phyloP scores from a whole-genome alignment of 2,888 invertebrate genomes.

The Baronia brevicornis region DNA sequence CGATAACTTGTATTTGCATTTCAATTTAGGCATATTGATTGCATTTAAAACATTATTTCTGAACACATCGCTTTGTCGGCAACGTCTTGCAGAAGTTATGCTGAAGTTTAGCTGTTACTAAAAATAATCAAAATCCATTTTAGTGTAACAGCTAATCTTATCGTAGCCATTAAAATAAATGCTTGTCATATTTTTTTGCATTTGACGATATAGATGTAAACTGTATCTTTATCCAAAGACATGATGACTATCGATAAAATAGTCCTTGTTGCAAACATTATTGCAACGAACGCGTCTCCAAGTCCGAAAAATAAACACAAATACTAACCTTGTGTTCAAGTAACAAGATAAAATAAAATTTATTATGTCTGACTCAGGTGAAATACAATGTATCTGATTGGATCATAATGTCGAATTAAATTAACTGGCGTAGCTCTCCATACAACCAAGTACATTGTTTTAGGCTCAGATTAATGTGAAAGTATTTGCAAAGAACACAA shows the following conservation, averaged over 20 bases:
- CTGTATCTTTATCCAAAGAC: constrained; percentile 6
- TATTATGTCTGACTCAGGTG: no score
- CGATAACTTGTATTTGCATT: constrained; percentile 70
- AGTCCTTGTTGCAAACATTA: no score
- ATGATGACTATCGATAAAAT: no score
- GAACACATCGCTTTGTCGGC: constrained; percentile 69
- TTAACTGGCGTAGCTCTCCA: no score
- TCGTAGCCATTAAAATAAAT: constrained; percentile 38
- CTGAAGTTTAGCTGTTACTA: constrained; percentile 57
- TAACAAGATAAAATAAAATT: no score
- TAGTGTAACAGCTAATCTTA: constrained; percentile 53
- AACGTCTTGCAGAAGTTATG: constrained; percentile 39
- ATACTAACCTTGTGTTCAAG: not conserved
- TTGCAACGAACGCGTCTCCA: not conserved
- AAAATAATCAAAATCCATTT: constrained; percentile 17
- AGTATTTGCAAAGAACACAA: constrained; percentile 41
- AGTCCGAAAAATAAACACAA: not conserved
- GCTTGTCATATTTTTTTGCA: constrained; percentile 67
- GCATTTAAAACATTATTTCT: constrained; percentile 59
- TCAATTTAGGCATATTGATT: constrained; percentile 55
- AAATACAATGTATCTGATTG: no score
- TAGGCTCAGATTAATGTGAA: no score
- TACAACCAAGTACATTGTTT: no score
- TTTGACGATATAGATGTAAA: constrained; percentile 24
- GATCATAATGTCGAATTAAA: no score